phyloP scores from a whole-genome alignment of 2,797 vertebrate species.

The Lutjanus campechanus region DNA sequence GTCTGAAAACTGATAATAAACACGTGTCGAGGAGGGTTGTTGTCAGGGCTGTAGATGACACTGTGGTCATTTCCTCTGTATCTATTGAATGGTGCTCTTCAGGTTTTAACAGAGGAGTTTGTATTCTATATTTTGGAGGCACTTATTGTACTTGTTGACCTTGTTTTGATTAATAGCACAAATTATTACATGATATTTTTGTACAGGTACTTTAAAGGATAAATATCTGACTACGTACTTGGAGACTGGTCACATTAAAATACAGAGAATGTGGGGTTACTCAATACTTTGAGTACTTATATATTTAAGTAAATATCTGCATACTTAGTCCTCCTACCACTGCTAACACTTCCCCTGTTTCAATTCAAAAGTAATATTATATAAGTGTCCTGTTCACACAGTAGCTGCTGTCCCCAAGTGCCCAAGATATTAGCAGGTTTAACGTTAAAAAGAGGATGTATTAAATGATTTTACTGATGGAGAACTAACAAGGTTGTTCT shows the following conservation, averaged over 20 bases:
- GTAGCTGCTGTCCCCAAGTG: too few relatives aligned
- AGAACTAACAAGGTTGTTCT: neutral
- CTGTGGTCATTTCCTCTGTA: neutral
- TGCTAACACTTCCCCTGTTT: neutral
- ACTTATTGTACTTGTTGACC: too few relatives aligned
- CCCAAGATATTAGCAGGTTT: too few relatives aligned
- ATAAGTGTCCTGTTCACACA: neutral
- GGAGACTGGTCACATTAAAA: too few relatives aligned
- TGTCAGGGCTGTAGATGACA: neutral
- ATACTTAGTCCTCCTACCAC: neutral
- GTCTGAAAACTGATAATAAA: conserved; percentile 3
- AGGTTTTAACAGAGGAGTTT: neutral
- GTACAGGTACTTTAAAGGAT: too few relatives aligned
- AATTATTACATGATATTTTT: too few relatives aligned
- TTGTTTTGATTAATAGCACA: too few relatives aligned
- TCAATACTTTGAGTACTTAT: too few relatives aligned
- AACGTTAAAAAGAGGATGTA: neutral
- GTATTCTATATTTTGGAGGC: neutral
- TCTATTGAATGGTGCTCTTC: neutral
- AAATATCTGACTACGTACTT: too few relatives aligned
- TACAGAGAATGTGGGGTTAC: too few relatives aligned
- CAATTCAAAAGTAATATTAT: neutral
- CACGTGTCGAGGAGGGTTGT: neutral
- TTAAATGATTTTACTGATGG: neutral
- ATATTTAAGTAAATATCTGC: neutral